Base-by-base conservation (phyloP, 2,888 invertebrate genomes). In the Tipula confusa region DNA sequence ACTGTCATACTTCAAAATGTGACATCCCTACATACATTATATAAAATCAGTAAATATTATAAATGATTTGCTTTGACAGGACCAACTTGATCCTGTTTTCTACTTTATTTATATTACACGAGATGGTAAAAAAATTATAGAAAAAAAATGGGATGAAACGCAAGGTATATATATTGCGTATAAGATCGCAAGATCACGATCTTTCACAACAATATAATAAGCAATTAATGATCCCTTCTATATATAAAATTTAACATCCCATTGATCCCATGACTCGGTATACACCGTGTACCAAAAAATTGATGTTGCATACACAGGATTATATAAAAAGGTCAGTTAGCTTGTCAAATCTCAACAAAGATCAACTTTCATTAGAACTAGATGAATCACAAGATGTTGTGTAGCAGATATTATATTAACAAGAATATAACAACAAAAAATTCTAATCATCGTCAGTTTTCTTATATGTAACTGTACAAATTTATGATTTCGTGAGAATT, bases 201-300 rank as follows among this genome's bases (percentile, higher is more conserved):
- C 64, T 64, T 9, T 43, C 43, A 43, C 24, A 64, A 64, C 64
- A 64, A 64, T 64, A n/a, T n/a, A 64, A 64, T 64, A 64, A 11
- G 64, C 64, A 64, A 64, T 64, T 64, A 64, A 64, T 64, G 64
- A 64, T 64, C 64, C 64, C 64, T 64, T 48, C 9, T 48, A 18
- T 64, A 64, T n/a, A n/a, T n/a, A 33, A 33, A 64, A 64, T 64
- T 24, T 64, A 64, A 64, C 64, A 64, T 64, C 64, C 64, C 64
- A 24, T 64, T 64, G 64, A 64, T 64, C 64, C 64, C 24, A 18
- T 64, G 64, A 64, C 64, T 64, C 64, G 18, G 15, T 64, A 2
- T n/a, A n/a, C 24, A 18, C 9, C 24, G 13, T 38, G 64, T 64
- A 64, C 64, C 64, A 64, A 64, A 64, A 24, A 43, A 64, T 24